Evolutionary conservation across 2,888 invertebrate species (phyloP).

Genomic region (Lithodes maja): DNA sequence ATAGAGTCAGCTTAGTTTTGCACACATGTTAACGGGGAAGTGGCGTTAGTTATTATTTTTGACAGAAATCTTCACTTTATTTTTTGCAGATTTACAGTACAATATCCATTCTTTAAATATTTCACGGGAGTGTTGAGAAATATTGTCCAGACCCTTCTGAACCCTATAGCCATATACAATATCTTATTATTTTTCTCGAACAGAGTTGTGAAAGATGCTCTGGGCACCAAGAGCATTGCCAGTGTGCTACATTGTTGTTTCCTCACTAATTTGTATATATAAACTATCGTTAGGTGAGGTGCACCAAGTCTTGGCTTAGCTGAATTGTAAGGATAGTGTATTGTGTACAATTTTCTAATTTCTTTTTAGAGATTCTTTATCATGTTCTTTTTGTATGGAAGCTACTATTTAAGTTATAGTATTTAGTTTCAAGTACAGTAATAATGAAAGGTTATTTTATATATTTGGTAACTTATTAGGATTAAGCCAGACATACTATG

Average conservation of each 20-base stretch:
- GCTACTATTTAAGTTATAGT: slow-evolving; percentile 6
- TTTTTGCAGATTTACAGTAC: slow-evolving; percentile 37
- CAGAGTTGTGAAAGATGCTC: background rate
- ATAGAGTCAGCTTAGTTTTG: slow-evolving; percentile 44
- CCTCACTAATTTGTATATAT: slow-evolving; percentile 38
- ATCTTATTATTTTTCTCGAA: background rate
- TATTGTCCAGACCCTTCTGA: slow-evolving; percentile 24
- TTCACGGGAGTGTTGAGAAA: slow-evolving; percentile 37
- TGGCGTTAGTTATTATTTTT: background rate
- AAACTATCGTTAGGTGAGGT: slow-evolving; percentile 47
- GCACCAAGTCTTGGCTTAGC: slow-evolving; percentile 18
- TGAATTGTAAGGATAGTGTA: slow-evolving; percentile 29
- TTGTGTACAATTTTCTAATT: background rate
- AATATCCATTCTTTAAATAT: slow-evolving; percentile 21
- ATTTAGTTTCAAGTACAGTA: background rate
- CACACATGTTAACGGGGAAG: slow-evolving; percentile 22
- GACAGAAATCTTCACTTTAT: background rate
- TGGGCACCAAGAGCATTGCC: slow-evolving; percentile 7
- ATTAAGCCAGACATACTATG: background rate
- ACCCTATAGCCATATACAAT: slow-evolving; percentile 3
- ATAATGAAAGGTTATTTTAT: slow-evolving; percentile 15
- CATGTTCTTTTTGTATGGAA: slow-evolving; percentile 1
- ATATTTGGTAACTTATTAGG: slow-evolving; percentile 13
- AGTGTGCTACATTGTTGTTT: slow-evolving; percentile 31
- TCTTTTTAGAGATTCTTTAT: background rate